phyloP scores from a whole-genome alignment of 2,113 vertebrate species.

The Odontesthes bonariensis region DNA sequence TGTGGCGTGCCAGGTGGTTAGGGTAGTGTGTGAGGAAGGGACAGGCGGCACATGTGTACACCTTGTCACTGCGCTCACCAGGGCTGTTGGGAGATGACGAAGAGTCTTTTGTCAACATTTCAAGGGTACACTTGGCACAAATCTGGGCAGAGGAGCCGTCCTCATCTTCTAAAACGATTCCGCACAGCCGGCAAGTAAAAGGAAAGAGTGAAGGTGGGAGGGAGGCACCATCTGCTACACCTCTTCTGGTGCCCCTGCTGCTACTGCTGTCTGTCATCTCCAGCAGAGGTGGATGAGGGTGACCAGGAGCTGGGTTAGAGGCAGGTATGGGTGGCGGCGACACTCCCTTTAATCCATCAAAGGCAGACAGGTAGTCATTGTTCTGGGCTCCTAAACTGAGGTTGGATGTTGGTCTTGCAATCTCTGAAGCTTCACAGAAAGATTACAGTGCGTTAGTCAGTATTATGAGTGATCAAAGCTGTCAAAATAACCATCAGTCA shows the following conservation, averaged over 20 bases:
- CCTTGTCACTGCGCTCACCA: slow-evolving; percentile 86
- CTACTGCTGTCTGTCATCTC: slow-evolving; percentile 34
- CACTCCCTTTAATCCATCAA: slow-evolving; percentile 77
- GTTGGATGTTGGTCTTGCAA: slow-evolving; percentile 73
- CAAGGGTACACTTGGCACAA: slow-evolving; percentile 90
- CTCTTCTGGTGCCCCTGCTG: slow-evolving; percentile 40
- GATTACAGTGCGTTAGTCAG: neutral
- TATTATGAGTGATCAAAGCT: neutral
- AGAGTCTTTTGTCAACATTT: slow-evolving; percentile 87
- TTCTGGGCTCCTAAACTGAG: slow-evolving; percentile 74
- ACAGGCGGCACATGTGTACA: slow-evolving; percentile 92
- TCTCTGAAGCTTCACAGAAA: slow-evolving; percentile 70
- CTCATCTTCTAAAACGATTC: slow-evolving; percentile 91
- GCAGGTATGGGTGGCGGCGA: slow-evolving; percentile 60
- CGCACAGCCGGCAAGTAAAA: slow-evolving; percentile 92
- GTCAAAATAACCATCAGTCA: neutral
- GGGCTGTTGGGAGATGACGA: slow-evolving; percentile 67
- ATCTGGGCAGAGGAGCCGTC: slow-evolving; percentile 88
- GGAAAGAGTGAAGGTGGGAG: slow-evolving; percentile 91
- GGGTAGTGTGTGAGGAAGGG: slow-evolving; percentile 97
- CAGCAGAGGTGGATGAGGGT: slow-evolving; percentile 48
- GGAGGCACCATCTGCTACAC: slow-evolving; percentile 48
- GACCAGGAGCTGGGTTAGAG: slow-evolving; percentile 58
- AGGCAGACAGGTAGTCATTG: slow-evolving; percentile 82
- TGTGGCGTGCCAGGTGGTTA: slow-evolving; percentile 96